phyloP scores from a whole-genome alignment of 2,113 vertebrate genomes.

The Arenaria interpres region DNA sequence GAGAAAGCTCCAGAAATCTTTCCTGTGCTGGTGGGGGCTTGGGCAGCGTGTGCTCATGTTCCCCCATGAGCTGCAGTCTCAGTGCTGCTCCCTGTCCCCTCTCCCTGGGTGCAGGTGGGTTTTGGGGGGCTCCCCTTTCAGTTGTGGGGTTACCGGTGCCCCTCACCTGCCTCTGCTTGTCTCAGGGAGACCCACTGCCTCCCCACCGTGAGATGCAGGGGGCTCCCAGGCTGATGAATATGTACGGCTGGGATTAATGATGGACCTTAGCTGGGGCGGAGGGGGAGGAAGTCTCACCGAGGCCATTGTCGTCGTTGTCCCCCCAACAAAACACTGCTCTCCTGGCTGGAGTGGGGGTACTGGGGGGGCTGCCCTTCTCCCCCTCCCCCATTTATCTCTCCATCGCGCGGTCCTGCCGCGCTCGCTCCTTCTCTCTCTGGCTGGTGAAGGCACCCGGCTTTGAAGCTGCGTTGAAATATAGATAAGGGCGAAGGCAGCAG shows the following conservation, averaged over 20 bases:
- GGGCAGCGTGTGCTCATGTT: accelerated
- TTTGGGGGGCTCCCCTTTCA: background rate
- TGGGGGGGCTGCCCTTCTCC: background rate
- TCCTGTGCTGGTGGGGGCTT: background rate
- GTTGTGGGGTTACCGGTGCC: background rate
- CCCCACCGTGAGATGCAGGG: accelerated
- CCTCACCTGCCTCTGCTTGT: background rate
- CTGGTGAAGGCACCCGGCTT: slow-evolving; percentile 51
- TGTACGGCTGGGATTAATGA: background rate
- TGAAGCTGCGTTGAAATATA: slow-evolving; percentile 72
- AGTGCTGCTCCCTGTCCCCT: background rate
- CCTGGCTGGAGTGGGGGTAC: background rate
- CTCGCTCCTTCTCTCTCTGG: background rate
- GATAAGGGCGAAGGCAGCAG: slow-evolving; percentile 61
- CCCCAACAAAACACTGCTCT: accelerated
- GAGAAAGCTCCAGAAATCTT: slow-evolving; percentile 13
- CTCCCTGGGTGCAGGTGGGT: accelerated
- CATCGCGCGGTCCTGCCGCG: background rate
- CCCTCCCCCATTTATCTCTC: slow-evolving; percentile 6
- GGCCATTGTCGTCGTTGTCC: background rate
- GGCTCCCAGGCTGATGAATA: background rate
- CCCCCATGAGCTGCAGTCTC: background rate
- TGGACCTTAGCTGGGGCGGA: background rate
- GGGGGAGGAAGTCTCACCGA: accelerated
- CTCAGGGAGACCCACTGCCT: background rate